Percentiles rank a stretch among this genome's conserved stretches.
These are phyloP conservation scores for Drosophila putrida DNA, from an alignment of 2,888 invertebrate species.

Conservation along the genomic window DNA sequence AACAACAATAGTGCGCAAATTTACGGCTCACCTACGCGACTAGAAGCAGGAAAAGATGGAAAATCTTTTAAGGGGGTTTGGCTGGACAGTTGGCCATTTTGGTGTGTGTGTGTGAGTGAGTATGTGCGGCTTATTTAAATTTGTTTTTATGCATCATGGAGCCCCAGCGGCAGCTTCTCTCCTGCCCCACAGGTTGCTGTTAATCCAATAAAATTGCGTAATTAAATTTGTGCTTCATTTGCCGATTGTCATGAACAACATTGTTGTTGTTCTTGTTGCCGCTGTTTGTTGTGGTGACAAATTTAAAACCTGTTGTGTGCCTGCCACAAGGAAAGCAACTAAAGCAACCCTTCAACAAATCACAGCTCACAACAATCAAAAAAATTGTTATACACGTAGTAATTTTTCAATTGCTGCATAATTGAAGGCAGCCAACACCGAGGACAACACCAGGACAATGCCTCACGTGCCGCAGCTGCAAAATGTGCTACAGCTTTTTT, in stretches of 20 bases:
- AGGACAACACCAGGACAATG: constrained; percentile 37
- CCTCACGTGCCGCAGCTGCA: constrained; percentile 54
- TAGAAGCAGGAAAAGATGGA: constrained; percentile 64
- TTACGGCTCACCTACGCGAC: constrained; percentile 82
- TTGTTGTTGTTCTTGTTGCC: constrained; percentile 36
- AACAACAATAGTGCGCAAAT: constrained; percentile 73
- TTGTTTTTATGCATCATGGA: constrained; percentile 55
- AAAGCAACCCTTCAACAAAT: constrained; percentile 55
- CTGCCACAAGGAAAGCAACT: constrained; percentile 6
- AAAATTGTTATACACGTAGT: constrained; percentile 80
- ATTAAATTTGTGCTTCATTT: constrained; percentile 86
- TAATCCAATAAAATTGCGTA: constrained; percentile 86
- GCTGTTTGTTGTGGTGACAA: constrained; percentile 78
- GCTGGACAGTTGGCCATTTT: constrained; percentile 27
- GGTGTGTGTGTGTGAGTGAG: not conserved
- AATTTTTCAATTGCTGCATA: constrained; percentile 85
- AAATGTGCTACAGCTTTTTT: constrained; percentile 30
- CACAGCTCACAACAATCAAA: constrained; percentile 29
- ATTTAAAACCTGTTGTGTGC: constrained; percentile 76
- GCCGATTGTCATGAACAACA: constrained; percentile 73
- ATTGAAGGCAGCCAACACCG: constrained; percentile 76
- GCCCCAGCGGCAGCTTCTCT: constrained; percentile 13
- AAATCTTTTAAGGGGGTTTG: constrained; percentile 28
- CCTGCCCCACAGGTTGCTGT: constrained; percentile 62
- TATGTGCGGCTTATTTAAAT: constrained; percentile 75